Conservation (phyloP, 2,797 vertebrate species). For the Gephyroberyx darwinii region DNA sequence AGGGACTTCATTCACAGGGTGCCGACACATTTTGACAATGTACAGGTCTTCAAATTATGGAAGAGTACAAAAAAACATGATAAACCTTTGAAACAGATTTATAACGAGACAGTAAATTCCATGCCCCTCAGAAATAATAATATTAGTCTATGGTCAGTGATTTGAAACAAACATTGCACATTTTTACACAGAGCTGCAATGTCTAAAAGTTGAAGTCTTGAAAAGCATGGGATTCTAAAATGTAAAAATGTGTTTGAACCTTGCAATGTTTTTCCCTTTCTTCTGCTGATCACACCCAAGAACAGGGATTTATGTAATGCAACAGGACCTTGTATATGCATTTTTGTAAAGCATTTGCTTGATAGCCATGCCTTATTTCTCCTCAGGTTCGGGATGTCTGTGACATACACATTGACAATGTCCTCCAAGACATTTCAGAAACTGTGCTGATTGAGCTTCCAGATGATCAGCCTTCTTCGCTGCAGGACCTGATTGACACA, state of each 20-base stretch:
- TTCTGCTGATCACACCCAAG: too few relatives aligned
- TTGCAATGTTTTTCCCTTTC: neutral
- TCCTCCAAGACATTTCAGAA: constrained; percentile 82
- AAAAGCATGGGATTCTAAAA: too few relatives aligned
- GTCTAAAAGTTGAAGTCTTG: too few relatives aligned
- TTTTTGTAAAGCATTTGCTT: neutral
- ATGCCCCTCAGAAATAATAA: neutral
- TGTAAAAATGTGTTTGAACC: neutral
- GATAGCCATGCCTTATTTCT: neutral
- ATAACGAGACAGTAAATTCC: neutral
- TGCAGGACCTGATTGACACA: constrained; percentile 76
- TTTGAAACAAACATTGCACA: neutral
- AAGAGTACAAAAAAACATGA: neutral
- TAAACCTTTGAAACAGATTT: neutral
- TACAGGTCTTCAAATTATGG: too few relatives aligned
- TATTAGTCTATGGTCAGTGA: neutral
- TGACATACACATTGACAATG: constrained; percentile 78
- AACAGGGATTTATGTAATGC: neutral
- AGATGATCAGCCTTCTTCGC: constrained; percentile 57
- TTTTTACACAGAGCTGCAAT: neutral
- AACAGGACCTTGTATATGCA: too few relatives aligned
- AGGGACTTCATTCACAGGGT: too few relatives aligned
- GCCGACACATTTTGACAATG: too few relatives aligned
- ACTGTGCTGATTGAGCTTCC: constrained; percentile 81
- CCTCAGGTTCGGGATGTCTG: constrained; percentile 80